These are phyloP conservation scores for Melieria crassipennis DNA, from an alignment of 2,888 invertebrate species.

Conservation along the genomic window DNA sequence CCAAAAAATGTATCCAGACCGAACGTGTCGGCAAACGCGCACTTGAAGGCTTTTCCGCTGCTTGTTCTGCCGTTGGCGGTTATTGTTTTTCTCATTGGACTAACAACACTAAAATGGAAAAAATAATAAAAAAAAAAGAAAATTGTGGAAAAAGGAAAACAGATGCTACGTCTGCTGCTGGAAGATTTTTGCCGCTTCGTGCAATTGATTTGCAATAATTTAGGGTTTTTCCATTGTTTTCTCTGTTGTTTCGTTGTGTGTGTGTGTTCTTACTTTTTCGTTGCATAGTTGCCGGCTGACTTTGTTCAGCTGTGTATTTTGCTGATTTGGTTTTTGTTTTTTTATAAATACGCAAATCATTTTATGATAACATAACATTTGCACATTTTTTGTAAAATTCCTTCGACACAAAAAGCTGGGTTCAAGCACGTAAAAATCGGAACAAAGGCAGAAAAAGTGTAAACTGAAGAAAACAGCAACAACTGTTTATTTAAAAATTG, in stretches of 20 bases:
- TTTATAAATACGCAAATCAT: conserved; percentile 21
- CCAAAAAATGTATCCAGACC: conserved; percentile 12
- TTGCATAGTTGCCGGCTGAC: neutral
- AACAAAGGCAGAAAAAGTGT: neutral
- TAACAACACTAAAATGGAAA: conserved; percentile 4
- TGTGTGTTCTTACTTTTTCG: conserved; percentile 6
- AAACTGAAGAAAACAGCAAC: neutral
- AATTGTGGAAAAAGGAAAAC: conserved; percentile 37
- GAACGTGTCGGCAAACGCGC: conserved; percentile 16
- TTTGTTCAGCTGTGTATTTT: conserved; percentile 3
- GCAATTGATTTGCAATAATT: conserved; percentile 36
- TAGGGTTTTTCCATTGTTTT: conserved; percentile 3
- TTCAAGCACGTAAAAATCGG: no score
- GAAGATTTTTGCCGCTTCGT: conserved; percentile 19
- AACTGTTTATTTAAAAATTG: neutral
- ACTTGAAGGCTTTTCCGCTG: conserved; percentile 21
- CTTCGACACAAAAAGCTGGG: no score
- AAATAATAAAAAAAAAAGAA: conserved; percentile 16
- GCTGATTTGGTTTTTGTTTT: neutral
- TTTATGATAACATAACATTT: conserved; percentile 31
- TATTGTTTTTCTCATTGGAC: no score
- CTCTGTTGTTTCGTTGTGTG: neutral
- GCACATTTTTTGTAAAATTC: neutral
- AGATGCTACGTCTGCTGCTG: conserved; percentile 36
- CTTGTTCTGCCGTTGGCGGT: conserved; percentile 7